These are phyloP conservation scores for Saxidomus purpurata DNA, from an alignment of 1,140 invertebrate species.

Conservation along the genomic window DNA sequence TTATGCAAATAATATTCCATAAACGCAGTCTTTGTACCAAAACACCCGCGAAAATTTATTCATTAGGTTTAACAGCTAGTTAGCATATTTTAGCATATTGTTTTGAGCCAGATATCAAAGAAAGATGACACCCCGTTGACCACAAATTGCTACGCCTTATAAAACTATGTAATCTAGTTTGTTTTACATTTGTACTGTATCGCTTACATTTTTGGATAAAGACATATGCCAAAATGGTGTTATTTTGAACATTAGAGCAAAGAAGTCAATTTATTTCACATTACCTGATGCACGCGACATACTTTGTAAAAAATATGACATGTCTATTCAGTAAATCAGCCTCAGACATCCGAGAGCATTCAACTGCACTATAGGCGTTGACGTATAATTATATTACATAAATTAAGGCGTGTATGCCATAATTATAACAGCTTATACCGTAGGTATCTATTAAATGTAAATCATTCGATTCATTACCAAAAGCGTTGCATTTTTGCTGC, in stretches of 20 bases:
- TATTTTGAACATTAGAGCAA: constrained; percentile 23
- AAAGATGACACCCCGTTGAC: constrained; percentile 11
- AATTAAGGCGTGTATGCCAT: too few species aligned
- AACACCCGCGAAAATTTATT: constrained; percentile 12
- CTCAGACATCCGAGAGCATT: not conserved
- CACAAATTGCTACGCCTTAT: constrained; percentile 20
- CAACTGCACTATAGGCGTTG: too few species aligned
- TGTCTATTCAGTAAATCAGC: not conserved
- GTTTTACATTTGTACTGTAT: constrained; percentile 3
- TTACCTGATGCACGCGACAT: not conserved
- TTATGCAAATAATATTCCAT: not conserved
- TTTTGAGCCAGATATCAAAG: constrained; percentile 28
- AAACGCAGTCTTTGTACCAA: not conserved
- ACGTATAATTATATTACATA: too few species aligned
- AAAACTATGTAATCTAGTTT: constrained; percentile 8
- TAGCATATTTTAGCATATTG: constrained; percentile 39
- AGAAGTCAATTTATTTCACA: not conserved
- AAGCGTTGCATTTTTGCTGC: too few species aligned
- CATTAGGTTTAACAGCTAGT: constrained; percentile 3
- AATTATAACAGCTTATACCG: too few species aligned
- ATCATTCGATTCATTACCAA: too few species aligned
- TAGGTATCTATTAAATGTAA: too few species aligned
- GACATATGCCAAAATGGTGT: constrained; percentile 25
- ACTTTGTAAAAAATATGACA: constrained; percentile 7
- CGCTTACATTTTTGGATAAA: not conserved